Percentiles rank a stretch among this genome's conserved stretches.
phyloP scores from a whole-genome alignment of 2,113 vertebrate species.

The Noctilio leporinus region DNA sequence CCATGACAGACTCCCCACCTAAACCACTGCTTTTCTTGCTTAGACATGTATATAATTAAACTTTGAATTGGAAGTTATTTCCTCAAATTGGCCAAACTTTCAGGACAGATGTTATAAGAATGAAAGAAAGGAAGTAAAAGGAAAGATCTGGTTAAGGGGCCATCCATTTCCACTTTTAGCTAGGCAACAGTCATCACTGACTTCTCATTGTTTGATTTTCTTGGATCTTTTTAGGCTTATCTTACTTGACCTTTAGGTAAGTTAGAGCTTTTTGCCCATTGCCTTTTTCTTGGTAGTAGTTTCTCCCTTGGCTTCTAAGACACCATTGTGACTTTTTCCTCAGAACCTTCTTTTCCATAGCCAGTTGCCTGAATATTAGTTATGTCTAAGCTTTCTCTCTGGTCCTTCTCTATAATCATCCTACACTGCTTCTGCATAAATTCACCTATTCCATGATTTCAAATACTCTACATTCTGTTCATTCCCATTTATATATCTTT shows the following conservation, averaged over 20 bases:
- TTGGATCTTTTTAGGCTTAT: not conserved
- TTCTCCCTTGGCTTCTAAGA: not conserved
- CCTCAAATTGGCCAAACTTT: not conserved
- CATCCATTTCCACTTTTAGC: not conserved
- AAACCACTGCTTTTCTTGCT: not conserved
- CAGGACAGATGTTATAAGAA: not conserved
- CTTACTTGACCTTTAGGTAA: not conserved
- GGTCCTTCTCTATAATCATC: not conserved
- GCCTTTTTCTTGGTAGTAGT: not conserved
- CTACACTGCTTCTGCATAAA: not conserved
- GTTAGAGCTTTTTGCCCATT: not conserved
- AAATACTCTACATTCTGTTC: not conserved
- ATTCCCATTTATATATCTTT: not conserved
- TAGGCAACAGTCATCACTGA: not conserved
- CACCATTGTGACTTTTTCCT: not conserved
- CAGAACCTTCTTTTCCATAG: not conserved
- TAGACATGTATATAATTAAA: not conserved
- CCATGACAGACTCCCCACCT: not conserved
- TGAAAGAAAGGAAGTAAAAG: not conserved
- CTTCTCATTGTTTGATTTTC: not conserved
- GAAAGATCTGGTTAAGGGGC: not conserved
- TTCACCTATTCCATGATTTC: not conserved
- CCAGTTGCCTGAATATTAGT: not conserved
- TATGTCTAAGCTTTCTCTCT: constrained; percentile 6
- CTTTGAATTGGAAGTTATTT: not conserved